phyloP scores from a whole-genome alignment of 2,888 invertebrate species.

The Cinara cedri region DNA sequence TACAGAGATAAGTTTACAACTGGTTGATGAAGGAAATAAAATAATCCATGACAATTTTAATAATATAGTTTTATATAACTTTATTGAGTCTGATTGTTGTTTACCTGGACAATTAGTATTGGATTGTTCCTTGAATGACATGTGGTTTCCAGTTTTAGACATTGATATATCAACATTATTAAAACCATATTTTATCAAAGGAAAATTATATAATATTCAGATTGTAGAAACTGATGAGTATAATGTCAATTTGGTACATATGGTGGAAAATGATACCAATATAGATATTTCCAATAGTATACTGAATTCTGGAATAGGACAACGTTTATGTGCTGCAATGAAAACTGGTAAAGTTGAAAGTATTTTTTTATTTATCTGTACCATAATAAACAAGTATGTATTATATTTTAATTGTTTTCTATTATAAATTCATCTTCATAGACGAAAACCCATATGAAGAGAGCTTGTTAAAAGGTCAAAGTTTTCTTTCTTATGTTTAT shows the following conservation, averaged over 20 bases:
- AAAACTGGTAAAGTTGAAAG: conserved; percentile 33
- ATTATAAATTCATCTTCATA: not conserved
- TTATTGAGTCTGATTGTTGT: conserved; percentile 32
- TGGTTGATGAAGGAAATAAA: conserved; percentile 43
- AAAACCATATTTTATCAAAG: conserved; percentile 33
- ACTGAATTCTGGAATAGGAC: conserved; percentile 43
- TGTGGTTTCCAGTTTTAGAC: conserved; percentile 46
- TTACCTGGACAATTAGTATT: conserved; percentile 40
- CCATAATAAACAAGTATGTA: not conserved
- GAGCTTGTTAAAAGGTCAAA: conserved; percentile 33
- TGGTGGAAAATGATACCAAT: conserved; percentile 34
- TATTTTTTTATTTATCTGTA: not conserved
- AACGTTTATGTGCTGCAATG: conserved; percentile 40
- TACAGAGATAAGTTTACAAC: conserved; percentile 36
- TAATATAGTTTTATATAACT: conserved; percentile 36
- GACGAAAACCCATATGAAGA: conserved; percentile 50
- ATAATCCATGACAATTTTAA: conserved; percentile 29
- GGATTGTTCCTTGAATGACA: conserved; percentile 34
- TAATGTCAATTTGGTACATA: conserved; percentile 21
- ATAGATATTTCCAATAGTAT: conserved; percentile 41
- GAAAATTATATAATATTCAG: not conserved
- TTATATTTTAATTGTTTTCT: not conserved
- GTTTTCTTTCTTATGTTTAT: conserved; percentile 38
- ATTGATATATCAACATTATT: conserved; percentile 21
- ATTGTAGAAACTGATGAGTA: conserved; percentile 12